Percentiles rank a stretch among this genome's conserved stretches.
Evolutionary conservation across 2,113 vertebrate genomes (phyloP).

Genomic region (Scopus umbretta): DNA sequence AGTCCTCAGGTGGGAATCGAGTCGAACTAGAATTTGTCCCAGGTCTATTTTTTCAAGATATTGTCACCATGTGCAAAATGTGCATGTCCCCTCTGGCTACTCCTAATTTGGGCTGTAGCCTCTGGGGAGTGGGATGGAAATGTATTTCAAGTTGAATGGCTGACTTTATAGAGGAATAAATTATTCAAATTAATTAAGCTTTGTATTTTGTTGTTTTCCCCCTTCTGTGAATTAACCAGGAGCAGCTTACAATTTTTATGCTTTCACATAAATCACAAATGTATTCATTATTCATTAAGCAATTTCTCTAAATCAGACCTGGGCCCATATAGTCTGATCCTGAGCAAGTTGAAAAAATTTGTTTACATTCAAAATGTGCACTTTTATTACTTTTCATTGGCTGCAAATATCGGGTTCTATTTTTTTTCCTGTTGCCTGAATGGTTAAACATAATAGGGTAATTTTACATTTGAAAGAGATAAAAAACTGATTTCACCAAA

Average conservation of each 20-base stretch:
- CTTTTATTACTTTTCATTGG: neutral
- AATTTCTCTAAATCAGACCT: slow-evolving; percentile 1
- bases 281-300: neutral
- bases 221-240: neutral
- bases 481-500: neutral
- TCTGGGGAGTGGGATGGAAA: neutral
- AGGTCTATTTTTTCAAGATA: neutral
- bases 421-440: neutral
- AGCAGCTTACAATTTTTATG: neutral
- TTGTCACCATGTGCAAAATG: neutral
- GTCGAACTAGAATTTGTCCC: neutral
- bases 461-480: neutral
- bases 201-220: neutral
- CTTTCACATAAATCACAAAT: neutral
- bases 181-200: slow-evolving; percentile 21
- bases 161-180: neutral
- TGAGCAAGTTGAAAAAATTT: neutral
- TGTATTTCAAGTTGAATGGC: neutral
- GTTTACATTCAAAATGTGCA: neutral
- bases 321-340: neutral
- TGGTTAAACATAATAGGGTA: neutral
- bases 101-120: neutral
- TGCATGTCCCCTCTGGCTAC: neutral
- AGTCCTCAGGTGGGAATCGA: neutral
- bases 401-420: neutral